These are phyloP conservation scores for Cephus pulcher DNA, from an alignment of 2,888 invertebrate genomes.

Conservation along the genomic window DNA sequence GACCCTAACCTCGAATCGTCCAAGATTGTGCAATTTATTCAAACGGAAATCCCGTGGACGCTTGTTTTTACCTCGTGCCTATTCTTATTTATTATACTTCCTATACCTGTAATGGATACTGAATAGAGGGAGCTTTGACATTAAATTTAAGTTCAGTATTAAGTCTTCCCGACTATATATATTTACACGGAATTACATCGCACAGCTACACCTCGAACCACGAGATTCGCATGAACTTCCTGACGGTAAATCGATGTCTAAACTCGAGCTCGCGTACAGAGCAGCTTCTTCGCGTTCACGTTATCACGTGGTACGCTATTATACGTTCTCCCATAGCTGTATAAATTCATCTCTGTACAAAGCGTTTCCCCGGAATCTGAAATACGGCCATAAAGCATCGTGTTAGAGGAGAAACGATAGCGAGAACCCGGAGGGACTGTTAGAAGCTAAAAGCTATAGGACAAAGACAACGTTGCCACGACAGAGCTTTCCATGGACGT, in stretches of 20 bases:
- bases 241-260: slow-evolving; percentile 52
- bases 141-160: too few relatives aligned
- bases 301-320: neutral
- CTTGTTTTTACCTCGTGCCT: neutral
- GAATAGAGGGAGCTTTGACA: neutral
- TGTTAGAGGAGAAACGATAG: neutral
- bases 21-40: neutral
- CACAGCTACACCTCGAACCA: slow-evolving; percentile 32
- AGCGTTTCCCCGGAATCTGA: neutral
- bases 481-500: neutral
- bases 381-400: neutral
- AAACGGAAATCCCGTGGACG: neutral
- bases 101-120: neutral
- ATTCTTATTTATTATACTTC: neutral
- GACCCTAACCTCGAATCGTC: neutral
- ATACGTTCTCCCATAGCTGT: neutral
- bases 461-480: neutral
- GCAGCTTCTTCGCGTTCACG: neutral
- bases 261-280: slow-evolving; percentile 40
- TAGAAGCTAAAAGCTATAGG: neutral
- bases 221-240: slow-evolving; percentile 35
- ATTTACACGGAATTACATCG: neutral
- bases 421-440: neutral
- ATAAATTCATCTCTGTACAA: neutral
- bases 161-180: neutral